These are phyloP conservation scores for Cranoglanis bouderius DNA, from an alignment of 2,113 vertebrate species.

Conservation along the genomic window DNA sequence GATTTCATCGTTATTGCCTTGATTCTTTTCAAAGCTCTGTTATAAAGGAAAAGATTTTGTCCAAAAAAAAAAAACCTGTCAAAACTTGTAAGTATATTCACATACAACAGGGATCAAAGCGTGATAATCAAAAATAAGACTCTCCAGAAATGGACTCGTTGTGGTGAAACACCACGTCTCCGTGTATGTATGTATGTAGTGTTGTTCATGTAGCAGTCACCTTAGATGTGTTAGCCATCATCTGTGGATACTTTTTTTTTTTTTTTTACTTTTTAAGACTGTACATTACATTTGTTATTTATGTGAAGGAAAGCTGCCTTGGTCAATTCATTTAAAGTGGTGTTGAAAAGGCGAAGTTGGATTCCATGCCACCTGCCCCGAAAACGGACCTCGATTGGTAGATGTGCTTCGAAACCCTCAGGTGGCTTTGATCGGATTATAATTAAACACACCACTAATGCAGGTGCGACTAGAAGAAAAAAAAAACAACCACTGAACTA, in stretches of 20 bases:
- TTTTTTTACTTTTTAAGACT: slow-evolving; percentile 56
- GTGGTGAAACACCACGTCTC: neutral
- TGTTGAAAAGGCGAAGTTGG: neutral
- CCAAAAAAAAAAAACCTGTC: slow-evolving; percentile 35
- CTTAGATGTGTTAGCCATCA: neutral
- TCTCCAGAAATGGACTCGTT: slow-evolving; percentile 13
- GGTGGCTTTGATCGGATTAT: slow-evolving; percentile 45
- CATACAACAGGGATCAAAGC: slow-evolving; percentile 27
- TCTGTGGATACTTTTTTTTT: neutral
- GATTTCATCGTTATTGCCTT: slow-evolving; percentile 46
- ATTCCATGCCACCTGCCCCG: neutral
- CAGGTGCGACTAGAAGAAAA: neutral
- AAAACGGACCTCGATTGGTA: neutral
- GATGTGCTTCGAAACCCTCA: slow-evolving; percentile 39
- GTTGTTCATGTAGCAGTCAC: slow-evolving; percentile 40
- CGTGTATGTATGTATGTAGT: slow-evolving; percentile 23
- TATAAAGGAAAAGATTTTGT: neutral
- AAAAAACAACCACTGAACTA: neutral
- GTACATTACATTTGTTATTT: slow-evolving; percentile 60
- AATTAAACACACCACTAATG: neutral
- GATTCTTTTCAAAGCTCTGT: slow-evolving; percentile 37
- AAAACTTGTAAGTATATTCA: slow-evolving; percentile 58
- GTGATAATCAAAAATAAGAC: slow-evolving; percentile 39
- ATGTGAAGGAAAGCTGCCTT: slow-evolving; percentile 51
- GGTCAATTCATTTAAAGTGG: slow-evolving; percentile 19